phyloP scores from a whole-genome alignment of 2,888 invertebrate genomes.

The Glyphotaelius pellucidus region DNA sequence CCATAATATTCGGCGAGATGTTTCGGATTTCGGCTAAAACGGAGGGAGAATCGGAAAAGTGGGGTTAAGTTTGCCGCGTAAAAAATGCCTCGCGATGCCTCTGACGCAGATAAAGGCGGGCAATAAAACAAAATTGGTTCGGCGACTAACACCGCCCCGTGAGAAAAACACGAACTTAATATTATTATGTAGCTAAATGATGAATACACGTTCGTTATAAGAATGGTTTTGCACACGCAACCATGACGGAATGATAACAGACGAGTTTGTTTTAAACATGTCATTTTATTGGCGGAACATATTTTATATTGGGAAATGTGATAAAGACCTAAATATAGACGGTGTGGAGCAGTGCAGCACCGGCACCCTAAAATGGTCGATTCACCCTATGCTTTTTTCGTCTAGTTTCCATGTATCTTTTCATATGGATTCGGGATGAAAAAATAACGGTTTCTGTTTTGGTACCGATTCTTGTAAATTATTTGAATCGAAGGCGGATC shows the following conservation, averaged over 20 bases:
- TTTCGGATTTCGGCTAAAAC: slow-evolving; percentile 38
- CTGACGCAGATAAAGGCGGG: slow-evolving; percentile 44
- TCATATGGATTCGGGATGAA: no score
- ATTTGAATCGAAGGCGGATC: no score
- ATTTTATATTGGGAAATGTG: not conserved
- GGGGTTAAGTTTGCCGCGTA: slow-evolving; percentile 9
- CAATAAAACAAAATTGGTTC: slow-evolving; percentile 58
- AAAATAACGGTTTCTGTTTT: no score
- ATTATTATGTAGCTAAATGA: not conserved
- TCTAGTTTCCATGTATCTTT: no score
- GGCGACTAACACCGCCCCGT: slow-evolving; percentile 47
- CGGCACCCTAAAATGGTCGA: no score
- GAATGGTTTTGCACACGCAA: not conserved
- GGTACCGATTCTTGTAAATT: no score
- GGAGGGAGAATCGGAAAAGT: slow-evolving; percentile 22
- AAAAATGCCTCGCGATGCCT: slow-evolving; percentile 36
- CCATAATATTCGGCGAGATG: slow-evolving; percentile 30
- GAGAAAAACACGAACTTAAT: slow-evolving; percentile 5
- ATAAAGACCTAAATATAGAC: no score
- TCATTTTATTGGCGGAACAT: not conserved
- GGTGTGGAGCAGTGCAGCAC: no score
- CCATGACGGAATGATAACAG: not conserved
- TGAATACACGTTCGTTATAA: not conserved
- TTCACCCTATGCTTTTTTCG: no score
- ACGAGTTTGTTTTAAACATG: not conserved